These are phyloP conservation scores for Encarsia formosa DNA, from an alignment of 2,888 invertebrate genomes.

Conservation along the genomic window DNA sequence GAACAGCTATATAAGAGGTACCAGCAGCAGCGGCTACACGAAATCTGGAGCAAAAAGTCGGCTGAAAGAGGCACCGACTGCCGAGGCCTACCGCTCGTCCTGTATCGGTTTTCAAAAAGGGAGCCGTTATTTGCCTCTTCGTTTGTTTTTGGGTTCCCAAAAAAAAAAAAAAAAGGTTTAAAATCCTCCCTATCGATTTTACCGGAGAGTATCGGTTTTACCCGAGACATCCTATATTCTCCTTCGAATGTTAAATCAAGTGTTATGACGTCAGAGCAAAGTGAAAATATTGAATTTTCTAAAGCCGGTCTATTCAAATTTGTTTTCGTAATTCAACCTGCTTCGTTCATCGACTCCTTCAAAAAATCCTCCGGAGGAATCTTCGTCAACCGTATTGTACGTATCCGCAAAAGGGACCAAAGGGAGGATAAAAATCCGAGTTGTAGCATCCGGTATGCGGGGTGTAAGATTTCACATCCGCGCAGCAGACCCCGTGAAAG, in stretches of 20 bases:
- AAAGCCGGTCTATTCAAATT: too few relatives aligned
- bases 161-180: too few relatives aligned
- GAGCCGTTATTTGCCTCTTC: conserved; percentile 25
- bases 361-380: background rate
- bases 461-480: conserved; percentile 25
- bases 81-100: background rate
- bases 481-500: conserved; percentile 18
- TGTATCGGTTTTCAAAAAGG: conserved; percentile 46
- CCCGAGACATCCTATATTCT: too few relatives aligned
- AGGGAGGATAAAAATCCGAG: conserved; percentile 14
- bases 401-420: conserved; percentile 10
- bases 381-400: background rate
- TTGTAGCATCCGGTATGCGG: conserved; percentile 15
- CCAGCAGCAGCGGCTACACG: background rate
- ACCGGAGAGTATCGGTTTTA: too few relatives aligned
- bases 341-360: too few relatives aligned
- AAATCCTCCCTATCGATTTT: too few relatives aligned
- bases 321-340: too few relatives aligned
- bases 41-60: background rate
- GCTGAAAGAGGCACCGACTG: conserved; percentile 33
- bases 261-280: too few relatives aligned
- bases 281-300: too few relatives aligned
- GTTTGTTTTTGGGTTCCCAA: too few relatives aligned
- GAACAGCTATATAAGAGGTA: too few relatives aligned
- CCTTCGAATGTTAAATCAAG: too few relatives aligned